Evolutionary conservation across 2,113 vertebrate species (phyloP).

Genomic region (Chauna torquata): DNA sequence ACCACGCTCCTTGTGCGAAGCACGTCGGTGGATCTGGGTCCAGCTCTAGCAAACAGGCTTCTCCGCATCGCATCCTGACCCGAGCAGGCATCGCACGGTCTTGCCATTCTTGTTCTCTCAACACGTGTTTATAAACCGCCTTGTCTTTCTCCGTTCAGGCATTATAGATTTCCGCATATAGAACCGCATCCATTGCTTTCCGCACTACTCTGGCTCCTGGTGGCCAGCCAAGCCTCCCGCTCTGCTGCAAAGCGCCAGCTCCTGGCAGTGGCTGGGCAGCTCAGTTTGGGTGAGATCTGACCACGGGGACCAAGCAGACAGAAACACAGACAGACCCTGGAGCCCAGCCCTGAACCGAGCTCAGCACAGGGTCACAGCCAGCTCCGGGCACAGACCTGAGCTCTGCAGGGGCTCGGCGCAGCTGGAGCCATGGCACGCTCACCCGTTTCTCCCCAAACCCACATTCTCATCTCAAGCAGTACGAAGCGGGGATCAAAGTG

Average conservation of each 20-base stretch:
- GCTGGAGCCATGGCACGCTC: not conserved
- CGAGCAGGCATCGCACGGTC: accelerated
- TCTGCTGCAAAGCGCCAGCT: not conserved
- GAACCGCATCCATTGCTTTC: not conserved
- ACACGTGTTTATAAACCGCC: not conserved
- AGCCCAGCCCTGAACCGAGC: not conserved
- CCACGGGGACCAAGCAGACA: not conserved
- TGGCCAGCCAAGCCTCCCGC: not conserved
- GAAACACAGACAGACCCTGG: not conserved
- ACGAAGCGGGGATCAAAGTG: not conserved
- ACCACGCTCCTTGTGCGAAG: not conserved
- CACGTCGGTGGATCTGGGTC: not conserved
- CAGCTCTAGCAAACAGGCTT: not conserved
- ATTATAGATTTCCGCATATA: not conserved
- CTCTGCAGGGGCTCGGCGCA: accelerated
- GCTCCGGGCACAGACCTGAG: not conserved
- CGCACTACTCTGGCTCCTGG: not conserved
- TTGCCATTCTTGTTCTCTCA: not conserved
- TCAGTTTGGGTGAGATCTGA: not conserved
- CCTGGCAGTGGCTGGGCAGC: not conserved
- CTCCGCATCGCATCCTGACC: not conserved
- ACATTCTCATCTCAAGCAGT: not conserved
- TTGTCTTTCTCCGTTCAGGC: not conserved
- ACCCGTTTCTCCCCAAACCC: not conserved
- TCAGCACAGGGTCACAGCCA: not conserved